phyloP scores from a whole-genome alignment of 1,140 invertebrate species.

The Calycopis cecrops region DNA sequence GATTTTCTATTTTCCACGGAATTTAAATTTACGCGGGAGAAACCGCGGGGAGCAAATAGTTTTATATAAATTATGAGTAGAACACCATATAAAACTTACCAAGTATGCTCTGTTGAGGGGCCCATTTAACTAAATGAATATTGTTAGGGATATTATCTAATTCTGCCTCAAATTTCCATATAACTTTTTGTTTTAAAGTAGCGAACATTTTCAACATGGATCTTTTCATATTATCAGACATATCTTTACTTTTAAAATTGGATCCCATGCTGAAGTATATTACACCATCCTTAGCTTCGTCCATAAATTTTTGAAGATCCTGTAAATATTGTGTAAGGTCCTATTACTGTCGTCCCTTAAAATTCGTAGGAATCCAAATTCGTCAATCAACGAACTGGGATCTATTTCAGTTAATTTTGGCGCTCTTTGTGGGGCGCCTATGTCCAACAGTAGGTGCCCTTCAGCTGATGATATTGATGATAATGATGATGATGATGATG shows the following conservation, averaged over 20 bases:
- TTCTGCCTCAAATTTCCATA: constrained; percentile 82
- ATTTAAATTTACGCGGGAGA: too few species aligned
- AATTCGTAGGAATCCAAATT: too few species aligned
- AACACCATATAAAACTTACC: constrained; percentile 27
- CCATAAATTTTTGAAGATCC: constrained; percentile 61
- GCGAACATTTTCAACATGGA: constrained; percentile 73
- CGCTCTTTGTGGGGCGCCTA: too few species aligned
- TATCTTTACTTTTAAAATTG: constrained; percentile 70
- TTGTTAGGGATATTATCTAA: constrained; percentile 74
- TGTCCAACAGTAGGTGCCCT: too few species aligned
- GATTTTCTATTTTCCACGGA: too few species aligned
- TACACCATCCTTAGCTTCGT: constrained; percentile 75
- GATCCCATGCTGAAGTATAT: constrained; percentile 81
- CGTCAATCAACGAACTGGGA: too few species aligned
- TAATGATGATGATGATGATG: too few species aligned
- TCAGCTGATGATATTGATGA: too few species aligned
- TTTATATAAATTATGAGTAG: constrained; percentile 1
- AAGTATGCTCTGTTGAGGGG: constrained; percentile 82
- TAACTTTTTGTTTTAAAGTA: constrained; percentile 76
- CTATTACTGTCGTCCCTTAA: not conserved
- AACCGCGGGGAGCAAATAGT: not conserved
- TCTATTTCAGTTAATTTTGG: too few species aligned
- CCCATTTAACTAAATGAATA: constrained; percentile 80
- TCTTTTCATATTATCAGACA: constrained; percentile 63
- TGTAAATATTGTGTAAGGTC: not conserved